phyloP scores from a whole-genome alignment of 2,797 vertebrate genomes.

The Ficedula albicollis region DNA sequence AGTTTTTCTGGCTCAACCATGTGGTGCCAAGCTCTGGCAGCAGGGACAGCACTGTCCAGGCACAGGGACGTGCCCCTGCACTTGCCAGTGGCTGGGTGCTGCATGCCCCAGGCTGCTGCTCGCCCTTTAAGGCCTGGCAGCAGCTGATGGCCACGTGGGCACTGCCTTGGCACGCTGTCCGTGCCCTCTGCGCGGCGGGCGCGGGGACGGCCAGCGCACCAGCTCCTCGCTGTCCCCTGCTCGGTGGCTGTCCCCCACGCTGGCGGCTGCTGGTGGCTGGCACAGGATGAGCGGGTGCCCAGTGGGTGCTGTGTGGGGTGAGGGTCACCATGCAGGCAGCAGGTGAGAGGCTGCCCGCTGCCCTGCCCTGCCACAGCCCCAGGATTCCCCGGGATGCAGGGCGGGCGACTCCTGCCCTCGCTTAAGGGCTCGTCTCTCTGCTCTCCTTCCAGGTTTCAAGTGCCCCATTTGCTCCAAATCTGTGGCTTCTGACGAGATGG shows the following conservation, averaged over 20 bases:
- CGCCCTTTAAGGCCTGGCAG: slow-evolving; percentile 52
- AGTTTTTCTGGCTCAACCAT: not conserved
- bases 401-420: not conserved
- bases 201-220: not conserved
- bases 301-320: not conserved
- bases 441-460: slow-evolving; percentile 89
- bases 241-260: not conserved
- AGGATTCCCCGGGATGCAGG: rapidly evolving
- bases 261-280: not conserved
- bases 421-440: not conserved
- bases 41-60: not conserved
- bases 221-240: not conserved
- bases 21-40: not conserved
- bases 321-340: slow-evolving; percentile 54
- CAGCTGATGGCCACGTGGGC: slow-evolving; percentile 63
- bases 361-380: rapidly evolving
- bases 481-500: slow-evolving; percentile 98
- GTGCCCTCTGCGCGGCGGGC: slow-evolving; percentile 19
- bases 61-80: not conserved
- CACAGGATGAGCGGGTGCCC: slow-evolving; percentile 15
- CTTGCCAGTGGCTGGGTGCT: not conserved
- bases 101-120: not conserved
- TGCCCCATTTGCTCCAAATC: slow-evolving; percentile 99
- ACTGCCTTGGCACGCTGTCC: not conserved
- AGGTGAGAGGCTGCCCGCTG: not conserved